These are phyloP conservation scores for Ranitomeya variabilis DNA, from an alignment of 2,113 vertebrate species.

Conservation along the genomic window DNA sequence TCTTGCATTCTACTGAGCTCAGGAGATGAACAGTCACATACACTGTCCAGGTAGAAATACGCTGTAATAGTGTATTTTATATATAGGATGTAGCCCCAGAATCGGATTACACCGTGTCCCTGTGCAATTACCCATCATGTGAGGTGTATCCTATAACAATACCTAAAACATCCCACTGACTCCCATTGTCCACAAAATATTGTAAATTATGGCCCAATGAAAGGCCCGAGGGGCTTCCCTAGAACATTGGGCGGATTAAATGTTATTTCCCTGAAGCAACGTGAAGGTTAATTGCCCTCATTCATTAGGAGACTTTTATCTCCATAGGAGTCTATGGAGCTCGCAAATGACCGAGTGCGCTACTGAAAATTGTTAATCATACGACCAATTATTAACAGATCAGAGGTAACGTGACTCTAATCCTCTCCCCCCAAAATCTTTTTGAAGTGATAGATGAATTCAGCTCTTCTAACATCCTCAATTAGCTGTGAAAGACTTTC, in stretches of 20 bases:
- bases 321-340: conserved; percentile 42
- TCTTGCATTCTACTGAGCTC: neutral
- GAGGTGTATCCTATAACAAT: neutral
- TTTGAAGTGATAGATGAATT: conserved; percentile 42
- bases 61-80: neutral
- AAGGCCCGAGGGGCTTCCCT: conserved; percentile 1
- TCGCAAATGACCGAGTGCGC: conserved; percentile 45
- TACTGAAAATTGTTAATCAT: conserved; percentile 55
- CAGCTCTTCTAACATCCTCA: conserved; percentile 20
- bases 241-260: conserved; percentile 27
- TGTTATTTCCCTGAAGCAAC: conserved; percentile 5
- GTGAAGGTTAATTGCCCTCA: conserved; percentile 23
- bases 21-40: neutral
- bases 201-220: conserved; percentile 10
- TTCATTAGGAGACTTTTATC: conserved; percentile 46
- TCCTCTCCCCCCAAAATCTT: conserved; percentile 21
- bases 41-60: neutral
- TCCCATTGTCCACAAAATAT: neutral
- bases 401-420: conserved; percentile 48
- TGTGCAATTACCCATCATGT: conserved; percentile 4
- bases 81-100: neutral
- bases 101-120: neutral
- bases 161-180: neutral
- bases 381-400: conserved; percentile 55
- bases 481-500: conserved; percentile 28